Percentiles rank a stretch among this genome's conserved stretches.
phyloP scores from a whole-genome alignment of 2,113 vertebrate species.

The Cyanistes caeruleus region DNA sequence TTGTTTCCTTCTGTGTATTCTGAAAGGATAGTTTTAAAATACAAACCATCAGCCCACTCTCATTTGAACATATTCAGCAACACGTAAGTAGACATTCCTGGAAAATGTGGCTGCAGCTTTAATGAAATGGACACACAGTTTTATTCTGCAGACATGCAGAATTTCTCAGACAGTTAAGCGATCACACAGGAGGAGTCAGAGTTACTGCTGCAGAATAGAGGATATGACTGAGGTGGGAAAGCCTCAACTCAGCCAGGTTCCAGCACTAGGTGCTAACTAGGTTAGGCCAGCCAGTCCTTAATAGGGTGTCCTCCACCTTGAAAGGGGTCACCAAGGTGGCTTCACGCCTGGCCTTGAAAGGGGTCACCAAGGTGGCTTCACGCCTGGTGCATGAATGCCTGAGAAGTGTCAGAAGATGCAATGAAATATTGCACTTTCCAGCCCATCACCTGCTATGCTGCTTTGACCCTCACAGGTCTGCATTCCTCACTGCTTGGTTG shows the following conservation, averaged over 20 bases:
- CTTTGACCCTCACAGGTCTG: background rate
- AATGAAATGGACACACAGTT: background rate
- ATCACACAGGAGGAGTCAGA: background rate
- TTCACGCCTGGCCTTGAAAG: background rate
- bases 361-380: background rate
- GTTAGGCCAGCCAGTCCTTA: background rate
- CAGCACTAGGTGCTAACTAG: background rate
- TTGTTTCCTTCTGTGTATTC: slow-evolving; percentile 21
- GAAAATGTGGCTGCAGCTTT: background rate
- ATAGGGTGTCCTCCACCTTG: background rate
- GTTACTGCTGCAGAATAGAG: background rate
- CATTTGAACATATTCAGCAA: background rate
- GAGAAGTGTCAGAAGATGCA: background rate
- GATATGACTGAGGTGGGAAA: background rate
- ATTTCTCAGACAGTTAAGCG: background rate
- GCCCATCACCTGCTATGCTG: background rate
- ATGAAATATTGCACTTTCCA: background rate
- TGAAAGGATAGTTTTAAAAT: slow-evolving; percentile 16
- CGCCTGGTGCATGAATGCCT: fast-evolving
- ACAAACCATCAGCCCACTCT: background rate
- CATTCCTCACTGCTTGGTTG: background rate
- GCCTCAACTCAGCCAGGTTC: background rate
- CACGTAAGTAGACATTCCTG: background rate
- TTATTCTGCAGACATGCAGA: background rate
- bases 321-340: background rate